phyloP scores from a whole-genome alignment of 2,888 invertebrate species.

The Gymnocheta viridis region DNA sequence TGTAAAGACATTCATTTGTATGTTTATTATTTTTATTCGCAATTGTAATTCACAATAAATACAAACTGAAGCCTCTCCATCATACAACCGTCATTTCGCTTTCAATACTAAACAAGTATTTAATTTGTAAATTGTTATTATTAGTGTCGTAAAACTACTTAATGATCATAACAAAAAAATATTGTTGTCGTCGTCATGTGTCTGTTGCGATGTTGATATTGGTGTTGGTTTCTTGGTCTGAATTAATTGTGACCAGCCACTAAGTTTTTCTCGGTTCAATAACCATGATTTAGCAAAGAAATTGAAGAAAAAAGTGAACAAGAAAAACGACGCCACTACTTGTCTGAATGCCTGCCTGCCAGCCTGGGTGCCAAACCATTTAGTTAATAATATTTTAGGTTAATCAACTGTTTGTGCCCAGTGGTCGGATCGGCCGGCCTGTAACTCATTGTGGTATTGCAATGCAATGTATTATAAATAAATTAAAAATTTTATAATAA shows the following conservation, averaged over 20 bases:
- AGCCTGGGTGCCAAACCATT: conserved; percentile 49
- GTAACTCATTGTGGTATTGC: neutral
- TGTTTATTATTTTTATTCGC: neutral
- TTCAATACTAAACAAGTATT: conserved; percentile 48
- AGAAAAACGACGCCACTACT: conserved; percentile 43
- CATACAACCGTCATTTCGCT: conserved; percentile 18
- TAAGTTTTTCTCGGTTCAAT: conserved; percentile 63
- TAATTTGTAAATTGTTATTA: conserved; percentile 52
- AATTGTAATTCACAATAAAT: neutral
- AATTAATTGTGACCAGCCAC: conserved; percentile 46
- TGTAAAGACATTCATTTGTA: neutral
- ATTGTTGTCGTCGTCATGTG: conserved; percentile 11
- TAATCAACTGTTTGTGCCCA: conserved; percentile 63
- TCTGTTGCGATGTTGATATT: neutral
- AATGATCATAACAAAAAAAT: conserved; percentile 46
- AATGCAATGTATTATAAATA: conserved; percentile 27
- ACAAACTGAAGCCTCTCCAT: neutral
- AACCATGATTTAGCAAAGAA: conserved; percentile 46
- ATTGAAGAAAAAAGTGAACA: conserved; percentile 22
- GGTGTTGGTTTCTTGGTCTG: neutral
- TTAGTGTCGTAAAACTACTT: conserved; percentile 55
- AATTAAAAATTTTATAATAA: conserved; percentile 29
- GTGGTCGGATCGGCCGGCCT: neutral
- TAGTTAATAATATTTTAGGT: conserved; percentile 46
- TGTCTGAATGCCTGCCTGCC: neutral